Percentiles rank a stretch among this genome's conserved stretches.
Evolutionary conservation across 2,797 vertebrate genomes (phyloP).

Genomic region (Labroides dimidiatus): DNA sequence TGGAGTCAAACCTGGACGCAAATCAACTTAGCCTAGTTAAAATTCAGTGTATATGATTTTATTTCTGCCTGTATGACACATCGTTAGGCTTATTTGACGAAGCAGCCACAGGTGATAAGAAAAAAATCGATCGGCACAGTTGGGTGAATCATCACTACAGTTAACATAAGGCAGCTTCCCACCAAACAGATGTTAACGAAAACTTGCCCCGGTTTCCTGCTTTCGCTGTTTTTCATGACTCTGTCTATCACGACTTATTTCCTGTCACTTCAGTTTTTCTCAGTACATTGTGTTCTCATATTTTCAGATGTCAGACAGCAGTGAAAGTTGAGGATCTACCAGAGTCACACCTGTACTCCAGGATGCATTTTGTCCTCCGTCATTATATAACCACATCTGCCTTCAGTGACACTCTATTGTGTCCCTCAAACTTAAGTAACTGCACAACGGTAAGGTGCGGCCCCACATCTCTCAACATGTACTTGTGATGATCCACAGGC

Average conservation of each 20-base stretch:
- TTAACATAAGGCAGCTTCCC: slow-evolving; percentile 2
- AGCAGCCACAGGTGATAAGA: slow-evolving; percentile 72
- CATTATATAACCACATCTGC: background rate
- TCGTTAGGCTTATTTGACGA: background rate
- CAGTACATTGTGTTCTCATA: slow-evolving; percentile 17
- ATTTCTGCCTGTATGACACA: background rate
- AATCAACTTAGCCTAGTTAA: background rate
- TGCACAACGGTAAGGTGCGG: slow-evolving; percentile 1
- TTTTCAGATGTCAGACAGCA: slow-evolving; percentile 60
- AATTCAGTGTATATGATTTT: background rate
- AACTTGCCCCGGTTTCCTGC: accelerated
- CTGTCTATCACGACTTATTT: background rate
- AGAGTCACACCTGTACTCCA: slow-evolving; percentile 18
- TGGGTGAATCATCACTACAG: slow-evolving; percentile 38
- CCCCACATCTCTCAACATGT: slow-evolving; percentile 20
- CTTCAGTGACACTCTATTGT: background rate
- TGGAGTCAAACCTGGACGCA: background rate
- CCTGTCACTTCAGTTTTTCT: background rate
- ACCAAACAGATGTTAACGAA: background rate
- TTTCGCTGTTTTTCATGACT: background rate
- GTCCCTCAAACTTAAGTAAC: background rate
- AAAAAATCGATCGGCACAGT: slow-evolving; percentile 32
- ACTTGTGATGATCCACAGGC: slow-evolving; percentile 55
- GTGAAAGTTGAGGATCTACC: slow-evolving; percentile 30
- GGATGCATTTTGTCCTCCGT: slow-evolving; percentile 42